A percentile compares a stretch with the other conserved stretches of the same genome.
Evolutionary conservation across 2,888 invertebrate species (phyloP).

Genomic region (Ephialtes manifestator): DNA sequence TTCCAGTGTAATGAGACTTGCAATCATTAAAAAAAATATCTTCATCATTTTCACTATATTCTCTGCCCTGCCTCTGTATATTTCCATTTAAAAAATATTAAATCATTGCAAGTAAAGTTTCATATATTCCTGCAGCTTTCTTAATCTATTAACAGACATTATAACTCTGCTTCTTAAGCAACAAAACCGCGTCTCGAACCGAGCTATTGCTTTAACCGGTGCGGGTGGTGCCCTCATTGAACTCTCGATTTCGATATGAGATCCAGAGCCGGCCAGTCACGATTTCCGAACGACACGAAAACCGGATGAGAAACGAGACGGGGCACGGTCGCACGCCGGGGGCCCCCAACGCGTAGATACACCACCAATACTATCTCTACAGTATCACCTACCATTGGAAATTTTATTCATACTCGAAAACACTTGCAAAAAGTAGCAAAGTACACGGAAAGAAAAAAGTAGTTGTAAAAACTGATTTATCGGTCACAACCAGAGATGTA

Average conservation of each 20-base stretch:
- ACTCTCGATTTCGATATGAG: constrained; percentile 71
- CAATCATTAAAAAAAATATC: too few relatives aligned
- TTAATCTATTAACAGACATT: constrained; percentile 16
- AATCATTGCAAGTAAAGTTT: neutral
- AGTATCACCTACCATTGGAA: neutral
- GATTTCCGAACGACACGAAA: constrained; percentile 66
- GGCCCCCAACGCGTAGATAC: constrained; percentile 38
- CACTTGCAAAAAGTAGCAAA: neutral
- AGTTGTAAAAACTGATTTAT: too few relatives aligned
- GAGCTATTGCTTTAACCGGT: constrained; percentile 47
- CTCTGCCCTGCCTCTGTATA: neutral
- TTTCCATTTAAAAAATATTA: neutral
- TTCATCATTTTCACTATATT: neutral
- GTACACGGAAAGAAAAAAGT: too few relatives aligned
- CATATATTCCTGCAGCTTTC: constrained; percentile 5
- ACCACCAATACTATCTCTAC: constrained; percentile 22
- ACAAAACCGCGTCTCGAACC: constrained; percentile 4
- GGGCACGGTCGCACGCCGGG: constrained; percentile 67
- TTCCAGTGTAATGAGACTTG: too few relatives aligned
- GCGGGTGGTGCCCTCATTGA: constrained; percentile 63
- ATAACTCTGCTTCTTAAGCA: constrained; percentile 2
- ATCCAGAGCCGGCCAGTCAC: constrained; percentile 68
- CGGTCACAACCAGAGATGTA: too few relatives aligned
- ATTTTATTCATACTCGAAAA: neutral
- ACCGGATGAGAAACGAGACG: constrained; percentile 70